A percentile compares a stretch with the other conserved stretches of the same genome.
phyloP scores from a whole-genome alignment of 2,888 invertebrate species.

The Caenorhabditis sp. region DNA sequence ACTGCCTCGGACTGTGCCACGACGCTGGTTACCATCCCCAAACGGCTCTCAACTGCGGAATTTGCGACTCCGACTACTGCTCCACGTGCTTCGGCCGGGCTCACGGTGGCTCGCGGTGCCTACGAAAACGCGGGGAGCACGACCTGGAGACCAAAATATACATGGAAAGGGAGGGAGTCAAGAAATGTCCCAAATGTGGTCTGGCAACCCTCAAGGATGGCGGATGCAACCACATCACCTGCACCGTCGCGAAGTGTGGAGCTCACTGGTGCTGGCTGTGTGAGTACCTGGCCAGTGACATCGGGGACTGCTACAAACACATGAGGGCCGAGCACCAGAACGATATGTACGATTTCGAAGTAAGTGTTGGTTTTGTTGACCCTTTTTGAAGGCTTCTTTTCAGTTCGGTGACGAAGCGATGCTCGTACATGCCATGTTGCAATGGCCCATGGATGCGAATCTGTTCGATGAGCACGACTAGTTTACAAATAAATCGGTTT shows the following conservation, averaged over 20 bases:
- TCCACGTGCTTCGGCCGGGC: background rate
- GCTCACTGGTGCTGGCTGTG: background rate
- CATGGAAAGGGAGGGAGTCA: background rate
- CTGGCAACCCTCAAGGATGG: background rate
- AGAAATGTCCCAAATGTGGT: background rate
- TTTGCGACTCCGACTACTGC: background rate
- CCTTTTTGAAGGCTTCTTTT: too few relatives aligned
- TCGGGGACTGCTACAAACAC: background rate
- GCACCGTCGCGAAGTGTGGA: background rate
- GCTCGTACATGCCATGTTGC: too few relatives aligned
- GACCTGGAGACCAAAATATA: too few relatives aligned
- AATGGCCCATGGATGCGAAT: too few relatives aligned
- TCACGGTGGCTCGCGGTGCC: background rate
- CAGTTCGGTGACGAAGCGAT: too few relatives aligned
- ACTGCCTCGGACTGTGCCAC: background rate
- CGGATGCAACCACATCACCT: background rate
- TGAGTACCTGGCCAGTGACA: too few relatives aligned
- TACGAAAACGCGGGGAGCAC: too few relatives aligned
- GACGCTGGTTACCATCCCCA: background rate
- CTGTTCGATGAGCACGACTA: too few relatives aligned
- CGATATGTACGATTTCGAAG: too few relatives aligned
- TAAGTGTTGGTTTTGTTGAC: too few relatives aligned
- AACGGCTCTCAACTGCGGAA: background rate
- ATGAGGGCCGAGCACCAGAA: too few relatives aligned
- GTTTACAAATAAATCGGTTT: too few relatives aligned